Evolutionary conservation across 2,888 invertebrate species (phyloP).

Genomic region (Alviniconcha strummeri): DNA sequence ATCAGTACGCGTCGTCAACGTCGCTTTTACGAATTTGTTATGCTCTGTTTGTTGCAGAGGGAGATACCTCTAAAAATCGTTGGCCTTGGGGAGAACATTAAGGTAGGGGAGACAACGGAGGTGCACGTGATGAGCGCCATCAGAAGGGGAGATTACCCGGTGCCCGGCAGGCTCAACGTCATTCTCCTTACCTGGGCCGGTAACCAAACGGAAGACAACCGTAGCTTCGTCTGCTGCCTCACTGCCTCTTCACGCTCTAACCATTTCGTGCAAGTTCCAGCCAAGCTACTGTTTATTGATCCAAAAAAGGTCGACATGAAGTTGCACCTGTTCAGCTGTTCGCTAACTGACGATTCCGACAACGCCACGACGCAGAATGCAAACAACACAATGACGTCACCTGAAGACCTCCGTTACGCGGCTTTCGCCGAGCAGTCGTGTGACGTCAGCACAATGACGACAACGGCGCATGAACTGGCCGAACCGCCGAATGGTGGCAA

Average conservation of each 20-base stretch:
- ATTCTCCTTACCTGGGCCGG: background rate
- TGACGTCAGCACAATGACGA: background rate
- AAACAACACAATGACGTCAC: too few species aligned
- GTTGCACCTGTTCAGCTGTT: background rate
- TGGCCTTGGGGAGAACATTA: background rate
- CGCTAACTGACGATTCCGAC: background rate
- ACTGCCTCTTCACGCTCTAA: background rate
- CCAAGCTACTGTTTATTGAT: background rate
- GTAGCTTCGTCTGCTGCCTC: conserved; percentile 11
- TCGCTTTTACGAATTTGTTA: too few species aligned
- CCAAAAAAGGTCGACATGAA: background rate
- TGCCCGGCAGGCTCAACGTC: background rate
- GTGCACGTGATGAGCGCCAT: conserved; percentile 18
- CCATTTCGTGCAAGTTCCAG: background rate
- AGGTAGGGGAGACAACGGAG: conserved; percentile 2
- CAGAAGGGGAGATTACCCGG: background rate
- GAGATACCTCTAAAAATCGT: background rate
- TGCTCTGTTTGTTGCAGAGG: background rate
- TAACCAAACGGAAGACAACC: background rate
- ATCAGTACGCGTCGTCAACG: too few species aligned
- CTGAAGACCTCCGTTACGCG: background rate
- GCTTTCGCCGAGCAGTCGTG: background rate
- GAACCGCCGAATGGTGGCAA: background rate
- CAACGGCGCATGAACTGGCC: background rate
- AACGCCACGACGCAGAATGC: too few species aligned